Conservation (phyloP, 1,140 invertebrate genomes). For the Bombus superbus region DNA sequence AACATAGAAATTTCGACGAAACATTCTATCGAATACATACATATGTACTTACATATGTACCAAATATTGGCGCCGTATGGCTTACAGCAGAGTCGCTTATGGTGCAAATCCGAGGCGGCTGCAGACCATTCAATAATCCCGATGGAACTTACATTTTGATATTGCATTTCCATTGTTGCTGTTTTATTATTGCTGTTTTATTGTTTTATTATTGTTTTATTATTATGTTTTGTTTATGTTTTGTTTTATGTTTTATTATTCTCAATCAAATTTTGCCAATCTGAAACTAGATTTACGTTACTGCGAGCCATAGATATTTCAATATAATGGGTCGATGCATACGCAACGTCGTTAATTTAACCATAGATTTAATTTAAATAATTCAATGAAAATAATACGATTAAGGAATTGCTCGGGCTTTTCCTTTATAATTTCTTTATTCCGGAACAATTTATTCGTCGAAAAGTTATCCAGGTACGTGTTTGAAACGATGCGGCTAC, state of each 20-base stretch:
- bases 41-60: neutral
- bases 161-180: neutral
- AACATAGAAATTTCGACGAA: neutral
- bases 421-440: neutral
- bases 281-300: neutral
- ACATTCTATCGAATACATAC: neutral
- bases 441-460: neutral
- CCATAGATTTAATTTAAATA: neutral
- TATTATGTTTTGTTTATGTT: too few species aligned
- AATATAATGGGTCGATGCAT: neutral
- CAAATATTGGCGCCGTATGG: slow-evolving; percentile 6
- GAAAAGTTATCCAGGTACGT: neutral
- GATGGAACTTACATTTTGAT: slow-evolving; percentile 3
- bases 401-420: neutral
- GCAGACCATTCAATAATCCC: slow-evolving; percentile 5
- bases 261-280: neutral
- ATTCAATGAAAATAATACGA: neutral
- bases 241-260: too few species aligned
- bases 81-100: neutral
- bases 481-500: neutral
- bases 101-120: slow-evolving; percentile 4
- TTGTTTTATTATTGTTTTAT: too few species aligned
- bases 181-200: too few species aligned
- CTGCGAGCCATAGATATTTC: neutral
- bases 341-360: neutral